These are phyloP conservation scores for Euthynnus affinis DNA, from an alignment of 2,797 vertebrate species.

Conservation along the genomic window DNA sequence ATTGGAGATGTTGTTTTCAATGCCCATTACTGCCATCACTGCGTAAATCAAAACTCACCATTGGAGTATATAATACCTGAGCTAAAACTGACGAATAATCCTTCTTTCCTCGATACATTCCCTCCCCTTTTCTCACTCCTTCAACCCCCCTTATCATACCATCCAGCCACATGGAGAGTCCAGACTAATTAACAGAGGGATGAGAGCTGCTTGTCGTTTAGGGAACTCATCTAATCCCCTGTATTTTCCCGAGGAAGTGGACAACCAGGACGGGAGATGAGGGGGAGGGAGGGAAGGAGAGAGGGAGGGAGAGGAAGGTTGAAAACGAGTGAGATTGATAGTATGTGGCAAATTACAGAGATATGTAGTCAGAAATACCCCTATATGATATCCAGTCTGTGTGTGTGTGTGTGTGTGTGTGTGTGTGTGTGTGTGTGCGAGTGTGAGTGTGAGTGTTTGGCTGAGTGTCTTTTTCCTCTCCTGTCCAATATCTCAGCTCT, in stretches of 20 bases:
- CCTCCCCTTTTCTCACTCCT: neutral
- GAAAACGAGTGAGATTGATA: constrained; percentile 9
- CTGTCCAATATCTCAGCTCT: constrained; percentile 20
- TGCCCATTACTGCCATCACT: constrained; percentile 2
- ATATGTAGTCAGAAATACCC: neutral
- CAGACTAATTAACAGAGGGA: constrained; percentile 61
- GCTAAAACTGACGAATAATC: constrained; percentile 15
- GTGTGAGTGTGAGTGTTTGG: constrained; percentile 2
- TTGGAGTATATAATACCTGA: neutral
- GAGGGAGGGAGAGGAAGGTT: neutral
- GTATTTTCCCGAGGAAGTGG: constrained; percentile 33
- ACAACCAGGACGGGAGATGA: constrained; percentile 15
- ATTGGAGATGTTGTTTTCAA: neutral
- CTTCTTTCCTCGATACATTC: neutral
- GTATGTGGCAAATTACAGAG: constrained; percentile 12
- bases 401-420: constrained; percentile 16
- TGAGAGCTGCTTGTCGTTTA: constrained; percentile 48
- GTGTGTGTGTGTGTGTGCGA: constrained; percentile 12
- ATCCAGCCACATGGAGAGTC: constrained; percentile 32
- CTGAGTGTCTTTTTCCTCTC: constrained; percentile 13
- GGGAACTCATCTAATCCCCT: constrained; percentile 50
- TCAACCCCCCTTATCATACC: constrained; percentile 16
- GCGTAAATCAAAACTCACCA: constrained; percentile 2
- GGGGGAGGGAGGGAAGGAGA: too few species aligned
- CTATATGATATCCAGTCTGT: neutral